A percentile compares a stretch with the other conserved stretches of the same genome.
These are phyloP conservation scores for Hypocryptadius cinnamomeus DNA, from an alignment of 2,113 vertebrate genomes.

Conservation along the genomic window DNA sequence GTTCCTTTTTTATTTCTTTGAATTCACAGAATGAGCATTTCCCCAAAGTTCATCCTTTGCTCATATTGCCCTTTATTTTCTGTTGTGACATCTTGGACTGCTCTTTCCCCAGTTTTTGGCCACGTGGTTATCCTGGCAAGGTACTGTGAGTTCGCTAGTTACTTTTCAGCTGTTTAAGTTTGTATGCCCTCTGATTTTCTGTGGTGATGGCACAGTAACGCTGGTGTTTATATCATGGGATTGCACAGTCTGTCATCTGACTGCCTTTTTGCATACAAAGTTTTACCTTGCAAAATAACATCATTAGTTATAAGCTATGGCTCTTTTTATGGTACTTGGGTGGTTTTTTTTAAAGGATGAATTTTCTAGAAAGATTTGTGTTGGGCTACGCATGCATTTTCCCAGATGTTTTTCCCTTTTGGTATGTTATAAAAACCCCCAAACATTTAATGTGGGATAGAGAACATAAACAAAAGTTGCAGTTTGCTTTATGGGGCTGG, in stretches of 20 bases:
- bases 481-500: neutral
- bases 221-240: neutral
- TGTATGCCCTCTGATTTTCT: neutral
- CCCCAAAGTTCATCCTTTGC: neutral
- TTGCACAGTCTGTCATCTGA: neutral
- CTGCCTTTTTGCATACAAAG: neutral
- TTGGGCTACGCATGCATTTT: neutral
- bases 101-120: neutral
- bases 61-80: neutral
- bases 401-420: neutral
- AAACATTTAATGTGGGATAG: neutral
- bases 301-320: neutral
- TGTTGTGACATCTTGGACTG: neutral
- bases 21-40: neutral
- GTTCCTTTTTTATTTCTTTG: neutral
- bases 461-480: neutral
- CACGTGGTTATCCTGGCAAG: neutral
- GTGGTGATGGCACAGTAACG: neutral
- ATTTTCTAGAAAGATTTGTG: neutral
- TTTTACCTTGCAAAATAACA: neutral
- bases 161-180: neutral
- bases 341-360: neutral
- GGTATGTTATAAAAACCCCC: fast-evolving
- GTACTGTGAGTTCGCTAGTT: neutral
- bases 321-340: neutral